A percentile compares a stretch with the other conserved stretches of the same genome.
Evolutionary conservation across 2,797 vertebrate species (phyloP).

Genomic region (Pseudochirops cupreus): DNA sequence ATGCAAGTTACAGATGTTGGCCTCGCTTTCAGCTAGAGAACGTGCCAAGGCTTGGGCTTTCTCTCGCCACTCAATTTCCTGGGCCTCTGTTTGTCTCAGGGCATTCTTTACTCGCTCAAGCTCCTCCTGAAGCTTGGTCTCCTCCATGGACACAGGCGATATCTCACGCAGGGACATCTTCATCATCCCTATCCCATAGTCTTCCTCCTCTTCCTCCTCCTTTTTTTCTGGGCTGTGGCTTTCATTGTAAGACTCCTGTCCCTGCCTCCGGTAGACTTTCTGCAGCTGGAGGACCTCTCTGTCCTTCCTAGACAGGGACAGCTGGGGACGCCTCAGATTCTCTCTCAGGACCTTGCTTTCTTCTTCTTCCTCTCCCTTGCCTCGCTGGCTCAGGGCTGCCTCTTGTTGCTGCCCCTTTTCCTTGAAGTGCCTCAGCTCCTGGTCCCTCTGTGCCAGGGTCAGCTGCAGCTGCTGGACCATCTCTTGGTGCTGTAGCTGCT

Average conservation of each 20-base stretch:
- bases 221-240: background rate
- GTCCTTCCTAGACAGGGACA: slow-evolving; percentile 75
- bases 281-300: slow-evolving; percentile 76
- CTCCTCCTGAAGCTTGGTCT: slow-evolving; percentile 61
- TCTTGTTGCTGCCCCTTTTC: slow-evolving; percentile 70
- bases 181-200: background rate
- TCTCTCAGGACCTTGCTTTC: slow-evolving; percentile 61
- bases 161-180: background rate
- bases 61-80: slow-evolving; percentile 87
- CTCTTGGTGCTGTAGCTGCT: slow-evolving; percentile 64
- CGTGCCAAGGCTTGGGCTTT: slow-evolving; percentile 77
- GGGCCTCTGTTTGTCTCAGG: slow-evolving; percentile 87
- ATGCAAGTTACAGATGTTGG: slow-evolving; percentile 71
- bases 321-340: slow-evolving; percentile 70
- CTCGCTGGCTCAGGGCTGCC: slow-evolving; percentile 61
- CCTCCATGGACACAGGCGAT: background rate
- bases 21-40: slow-evolving; percentile 80
- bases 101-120: slow-evolving; percentile 75
- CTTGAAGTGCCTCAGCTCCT: slow-evolving; percentile 51
- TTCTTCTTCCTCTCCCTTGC: slow-evolving; percentile 61
- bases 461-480: slow-evolving; percentile 62
- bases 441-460: slow-evolving; percentile 63
- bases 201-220: background rate
- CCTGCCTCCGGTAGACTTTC: slow-evolving; percentile 70
- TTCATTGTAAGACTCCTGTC: background rate